Evolutionary conservation across 2,113 vertebrate species (phyloP).

Genomic region (Thinocorus orbignyianus): DNA sequence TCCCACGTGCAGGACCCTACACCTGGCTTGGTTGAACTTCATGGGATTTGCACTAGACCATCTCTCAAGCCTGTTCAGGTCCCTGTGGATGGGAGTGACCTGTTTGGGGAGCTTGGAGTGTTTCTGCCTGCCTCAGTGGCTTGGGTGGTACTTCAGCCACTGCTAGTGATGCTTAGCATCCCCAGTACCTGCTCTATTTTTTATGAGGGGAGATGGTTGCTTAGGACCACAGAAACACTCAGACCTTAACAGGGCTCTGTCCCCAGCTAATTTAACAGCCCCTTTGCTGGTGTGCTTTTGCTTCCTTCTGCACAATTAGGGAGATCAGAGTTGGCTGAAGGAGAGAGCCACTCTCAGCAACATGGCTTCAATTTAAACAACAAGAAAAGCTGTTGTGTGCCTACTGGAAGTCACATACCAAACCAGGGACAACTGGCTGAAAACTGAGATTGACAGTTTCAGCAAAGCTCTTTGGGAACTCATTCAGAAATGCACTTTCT

Average conservation of each 20-base stretch:
- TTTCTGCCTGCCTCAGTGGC: neutral
- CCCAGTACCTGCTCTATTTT: neutral
- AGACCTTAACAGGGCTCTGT: neutral
- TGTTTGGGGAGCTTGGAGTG: neutral
- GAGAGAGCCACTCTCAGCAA: neutral
- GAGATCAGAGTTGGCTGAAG: neutral
- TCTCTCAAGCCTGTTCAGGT: too few species aligned
- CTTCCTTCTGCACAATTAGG: neutral
- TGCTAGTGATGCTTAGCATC: neutral
- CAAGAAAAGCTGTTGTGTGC: neutral
- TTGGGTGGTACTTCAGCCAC: neutral
- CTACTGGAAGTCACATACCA: neutral
- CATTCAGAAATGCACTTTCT: neutral
- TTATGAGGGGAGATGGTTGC: neutral
- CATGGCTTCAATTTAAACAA: neutral
- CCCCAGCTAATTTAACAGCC: neutral
- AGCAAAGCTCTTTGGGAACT: neutral
- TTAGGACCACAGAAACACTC: neutral
- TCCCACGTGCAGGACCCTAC: too few species aligned
- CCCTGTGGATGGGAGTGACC: too few species aligned
- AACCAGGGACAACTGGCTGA: neutral
- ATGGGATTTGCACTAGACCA: too few species aligned
- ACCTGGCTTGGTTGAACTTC: too few species aligned
- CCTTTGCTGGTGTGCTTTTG: neutral
- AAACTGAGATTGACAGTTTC: neutral